Conservation (phyloP, 2,113 vertebrate genomes). For the Poeciliopsis retropinna region DNA sequence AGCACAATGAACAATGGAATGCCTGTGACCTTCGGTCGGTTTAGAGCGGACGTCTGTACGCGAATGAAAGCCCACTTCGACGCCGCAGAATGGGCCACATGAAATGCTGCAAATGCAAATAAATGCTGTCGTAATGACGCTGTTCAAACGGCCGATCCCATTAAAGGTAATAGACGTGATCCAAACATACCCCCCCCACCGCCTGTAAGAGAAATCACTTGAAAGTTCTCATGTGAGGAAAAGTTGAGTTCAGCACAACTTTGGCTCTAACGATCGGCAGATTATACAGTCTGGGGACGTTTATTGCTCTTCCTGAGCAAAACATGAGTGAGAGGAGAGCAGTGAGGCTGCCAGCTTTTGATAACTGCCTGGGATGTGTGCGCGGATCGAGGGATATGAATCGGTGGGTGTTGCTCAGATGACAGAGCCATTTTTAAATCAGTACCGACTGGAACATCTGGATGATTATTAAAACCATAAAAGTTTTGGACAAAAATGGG, state of each 20-base stretch:
- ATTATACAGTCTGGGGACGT: slow-evolving; percentile 49
- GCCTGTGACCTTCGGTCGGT: slow-evolving; percentile 11
- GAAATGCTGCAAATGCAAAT: slow-evolving; percentile 32
- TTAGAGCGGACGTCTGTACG: slow-evolving; percentile 8
- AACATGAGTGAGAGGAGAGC: slow-evolving; percentile 35
- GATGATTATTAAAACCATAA: slow-evolving; percentile 28
- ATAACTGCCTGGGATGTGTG: slow-evolving; percentile 37
- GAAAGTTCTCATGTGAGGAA: slow-evolving; percentile 47
- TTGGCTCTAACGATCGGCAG: slow-evolving; percentile 53
- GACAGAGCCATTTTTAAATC: slow-evolving; percentile 30
- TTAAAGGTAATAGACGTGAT: slow-evolving; percentile 55
- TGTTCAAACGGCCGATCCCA: slow-evolving; percentile 47
- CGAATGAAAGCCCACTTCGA: slow-evolving; percentile 12
- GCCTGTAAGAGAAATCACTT: slow-evolving; percentile 23
- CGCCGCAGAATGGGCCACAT: slow-evolving; percentile 37
- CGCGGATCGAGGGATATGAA: slow-evolving; percentile 35
- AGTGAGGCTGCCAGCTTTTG: slow-evolving; percentile 32
- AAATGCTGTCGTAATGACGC: slow-evolving; percentile 53
- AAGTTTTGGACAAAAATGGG: slow-evolving; percentile 11
- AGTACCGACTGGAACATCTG: slow-evolving; percentile 18
- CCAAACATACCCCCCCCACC: slow-evolving; percentile 46
- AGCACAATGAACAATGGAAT: slow-evolving; percentile 32
- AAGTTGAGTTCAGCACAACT: slow-evolving; percentile 32
- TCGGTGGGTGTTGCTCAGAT: slow-evolving; percentile 22
- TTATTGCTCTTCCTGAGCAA: slow-evolving; percentile 47